Percentiles rank a stretch among this genome's conserved stretches.
Conservation (phyloP, 2,888 invertebrate genomes). For the Onchidella celtica region DNA sequence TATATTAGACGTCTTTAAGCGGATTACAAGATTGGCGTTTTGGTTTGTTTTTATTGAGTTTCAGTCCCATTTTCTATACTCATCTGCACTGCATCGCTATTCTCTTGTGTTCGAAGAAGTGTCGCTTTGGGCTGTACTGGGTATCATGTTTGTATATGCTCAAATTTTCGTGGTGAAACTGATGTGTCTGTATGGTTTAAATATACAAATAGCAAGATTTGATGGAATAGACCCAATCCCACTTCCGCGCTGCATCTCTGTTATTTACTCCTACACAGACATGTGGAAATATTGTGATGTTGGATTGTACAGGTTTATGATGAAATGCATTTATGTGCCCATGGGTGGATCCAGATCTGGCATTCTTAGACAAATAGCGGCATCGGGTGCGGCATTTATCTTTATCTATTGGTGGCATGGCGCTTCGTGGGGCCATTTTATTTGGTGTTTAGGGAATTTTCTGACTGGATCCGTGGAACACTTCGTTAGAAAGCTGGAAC, state of each 20-base stretch:
- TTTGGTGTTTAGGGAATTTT: conserved; percentile 94
- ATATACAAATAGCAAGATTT: conserved; percentile 86
- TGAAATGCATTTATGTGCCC: conserved; percentile 92
- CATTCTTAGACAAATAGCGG: conserved; percentile 82
- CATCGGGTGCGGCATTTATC: conserved; percentile 88
- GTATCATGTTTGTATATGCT: conserved; percentile 93
- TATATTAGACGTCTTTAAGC: conserved; percentile 30
- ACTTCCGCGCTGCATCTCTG: conserved; percentile 92
- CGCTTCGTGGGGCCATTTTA: conserved; percentile 87
- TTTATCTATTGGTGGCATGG: conserved; percentile 97
- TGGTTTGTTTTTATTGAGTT: conserved; percentile 88
- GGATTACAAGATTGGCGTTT: conserved; percentile 81
- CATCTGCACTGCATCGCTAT: conserved; percentile 88
- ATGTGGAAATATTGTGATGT: conserved; percentile 98
- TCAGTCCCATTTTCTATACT: conserved; percentile 90
- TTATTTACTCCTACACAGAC: conserved; percentile 95
- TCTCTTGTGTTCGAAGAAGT: conserved; percentile 81
- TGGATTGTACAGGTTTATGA: conserved; percentile 93
- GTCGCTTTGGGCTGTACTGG: conserved; percentile 88
- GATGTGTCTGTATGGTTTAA: conserved; percentile 92
- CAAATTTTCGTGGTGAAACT: conserved; percentile 96
- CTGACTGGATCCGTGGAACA: conserved; percentile 82
- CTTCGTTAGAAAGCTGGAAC: neutral
- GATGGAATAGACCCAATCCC: conserved; percentile 85
- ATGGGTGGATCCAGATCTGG: conserved; percentile 80